phyloP scores from a whole-genome alignment of 2,888 invertebrate genomes.

The Eupithecia pulchellata region DNA sequence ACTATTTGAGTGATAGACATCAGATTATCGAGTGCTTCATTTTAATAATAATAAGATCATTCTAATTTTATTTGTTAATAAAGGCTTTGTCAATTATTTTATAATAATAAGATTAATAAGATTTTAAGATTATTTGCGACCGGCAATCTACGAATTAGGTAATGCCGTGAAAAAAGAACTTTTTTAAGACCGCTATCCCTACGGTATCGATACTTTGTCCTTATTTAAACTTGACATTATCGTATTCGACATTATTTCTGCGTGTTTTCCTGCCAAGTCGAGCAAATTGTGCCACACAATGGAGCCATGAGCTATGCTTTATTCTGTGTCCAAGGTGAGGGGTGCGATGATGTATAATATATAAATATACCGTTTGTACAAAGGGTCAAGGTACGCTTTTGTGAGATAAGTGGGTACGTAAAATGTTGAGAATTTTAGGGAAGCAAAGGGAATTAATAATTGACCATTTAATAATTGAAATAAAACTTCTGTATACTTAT shows the following conservation, averaged over 20 bases:
- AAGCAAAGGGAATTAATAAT: not conserved
- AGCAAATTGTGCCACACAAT: constrained; percentile 17
- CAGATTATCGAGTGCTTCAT: no score
- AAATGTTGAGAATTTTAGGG: not conserved
- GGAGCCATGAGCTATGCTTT: constrained; percentile 8
- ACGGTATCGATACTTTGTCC: not conserved
- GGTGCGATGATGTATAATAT: constrained; percentile 17
- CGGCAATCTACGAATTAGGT: not conserved
- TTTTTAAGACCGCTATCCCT: not conserved
- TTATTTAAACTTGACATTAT: constrained; percentile 9
- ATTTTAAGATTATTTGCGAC: no score
- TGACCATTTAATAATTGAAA: no score
- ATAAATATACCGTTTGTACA: no score
- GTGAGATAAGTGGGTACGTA: constrained; percentile 1
- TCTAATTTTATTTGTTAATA: no score
- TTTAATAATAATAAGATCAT: no score
- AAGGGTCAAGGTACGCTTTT: constrained; percentile 25
- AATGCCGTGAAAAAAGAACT: not conserved
- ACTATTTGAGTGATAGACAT: no score
- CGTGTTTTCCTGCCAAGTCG: constrained; percentile 7
- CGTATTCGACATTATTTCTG: not conserved
- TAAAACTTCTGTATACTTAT: no score
- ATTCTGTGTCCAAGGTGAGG: constrained; percentile 14
- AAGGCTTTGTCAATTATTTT: no score
- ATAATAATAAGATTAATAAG: no score